A percentile compares a stretch with the other conserved stretches of the same genome.
Evolutionary conservation across 2,797 vertebrate species (phyloP).

Genomic region (Gadopsis marmoratus): DNA sequence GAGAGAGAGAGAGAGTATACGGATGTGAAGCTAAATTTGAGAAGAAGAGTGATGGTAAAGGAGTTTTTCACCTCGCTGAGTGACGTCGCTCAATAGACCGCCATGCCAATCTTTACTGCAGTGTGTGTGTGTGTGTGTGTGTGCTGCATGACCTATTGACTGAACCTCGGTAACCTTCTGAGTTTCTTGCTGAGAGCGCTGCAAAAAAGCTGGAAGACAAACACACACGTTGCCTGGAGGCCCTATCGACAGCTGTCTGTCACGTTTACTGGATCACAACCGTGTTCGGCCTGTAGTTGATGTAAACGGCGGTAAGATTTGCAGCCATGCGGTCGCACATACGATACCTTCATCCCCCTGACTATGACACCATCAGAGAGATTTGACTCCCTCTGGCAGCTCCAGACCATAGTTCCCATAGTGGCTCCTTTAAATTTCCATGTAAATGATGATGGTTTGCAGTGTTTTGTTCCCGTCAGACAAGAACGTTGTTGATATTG

Average conservation of each 20-base stretch:
- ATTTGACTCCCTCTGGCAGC: too few relatives aligned
- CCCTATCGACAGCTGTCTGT: constrained; percentile 37
- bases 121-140: constrained; percentile 24
- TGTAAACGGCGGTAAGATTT: not conserved
- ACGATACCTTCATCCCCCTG: not conserved
- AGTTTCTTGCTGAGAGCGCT: constrained; percentile 33
- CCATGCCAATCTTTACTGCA: constrained; percentile 36
- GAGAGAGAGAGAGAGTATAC: not conserved
- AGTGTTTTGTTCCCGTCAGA: not conserved
- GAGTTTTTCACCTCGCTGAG: constrained; percentile 35
- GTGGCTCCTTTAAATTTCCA: not conserved
- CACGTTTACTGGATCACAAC: not conserved
- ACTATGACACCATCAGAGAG: not conserved
- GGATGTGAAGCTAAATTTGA: constrained; percentile 4
- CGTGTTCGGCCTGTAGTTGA: not conserved
- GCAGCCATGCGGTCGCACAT: not conserved
- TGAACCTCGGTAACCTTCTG: constrained; percentile 53
- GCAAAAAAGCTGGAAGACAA: constrained; percentile 27
- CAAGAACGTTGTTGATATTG: not conserved
- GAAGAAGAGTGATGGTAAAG: not conserved
- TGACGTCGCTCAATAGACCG: constrained; percentile 44
- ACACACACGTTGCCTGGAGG: constrained; percentile 15
- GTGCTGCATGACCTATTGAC: constrained; percentile 64
- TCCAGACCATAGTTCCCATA: not conserved
- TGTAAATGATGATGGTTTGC: not conserved